Evolutionary conservation across 2,797 vertebrate species (phyloP).

Genomic region (Tolypeutes matacus): DNA sequence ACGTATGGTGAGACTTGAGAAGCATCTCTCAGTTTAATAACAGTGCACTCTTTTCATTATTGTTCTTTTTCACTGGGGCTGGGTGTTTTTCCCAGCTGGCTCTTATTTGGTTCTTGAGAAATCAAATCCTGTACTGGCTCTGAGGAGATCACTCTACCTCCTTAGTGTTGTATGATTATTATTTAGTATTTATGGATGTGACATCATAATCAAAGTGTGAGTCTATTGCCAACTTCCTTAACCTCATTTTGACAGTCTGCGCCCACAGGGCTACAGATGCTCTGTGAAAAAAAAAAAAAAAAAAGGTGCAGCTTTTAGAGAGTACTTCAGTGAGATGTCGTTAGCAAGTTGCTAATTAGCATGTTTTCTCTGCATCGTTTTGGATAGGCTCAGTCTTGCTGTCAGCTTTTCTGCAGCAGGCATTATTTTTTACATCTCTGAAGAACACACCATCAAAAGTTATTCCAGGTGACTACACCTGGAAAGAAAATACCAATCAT

Average conservation of each 20-base stretch:
- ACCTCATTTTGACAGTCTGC: constrained; percentile 31
- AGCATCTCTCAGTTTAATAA: neutral
- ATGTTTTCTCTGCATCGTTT: constrained; percentile 7
- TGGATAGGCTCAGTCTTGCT: neutral
- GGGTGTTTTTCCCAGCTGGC: constrained; percentile 53
- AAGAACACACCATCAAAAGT: constrained; percentile 41
- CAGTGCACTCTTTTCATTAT: neutral
- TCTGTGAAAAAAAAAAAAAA: neutral
- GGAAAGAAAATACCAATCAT: constrained; percentile 52
- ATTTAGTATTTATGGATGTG: constrained; percentile 40
- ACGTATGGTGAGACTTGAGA: neutral
- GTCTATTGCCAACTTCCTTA: neutral
- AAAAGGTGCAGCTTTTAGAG: neutral
- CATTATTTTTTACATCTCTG: neutral
- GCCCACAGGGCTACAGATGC: neutral
- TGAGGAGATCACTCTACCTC: neutral
- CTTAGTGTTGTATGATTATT: constrained; percentile 51
- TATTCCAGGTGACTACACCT: constrained; percentile 28
- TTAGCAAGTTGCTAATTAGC: constrained; percentile 9
- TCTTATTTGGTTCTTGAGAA: constrained; percentile 68
- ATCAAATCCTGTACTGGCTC: constrained; percentile 10
- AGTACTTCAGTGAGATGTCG: neutral
- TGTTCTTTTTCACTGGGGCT: constrained; percentile 50
- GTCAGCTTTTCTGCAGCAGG: neutral
- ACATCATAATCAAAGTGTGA: neutral